These are phyloP conservation scores for Philopedon plagiatum DNA, from an alignment of 2,888 invertebrate genomes.

Conservation along the genomic window DNA sequence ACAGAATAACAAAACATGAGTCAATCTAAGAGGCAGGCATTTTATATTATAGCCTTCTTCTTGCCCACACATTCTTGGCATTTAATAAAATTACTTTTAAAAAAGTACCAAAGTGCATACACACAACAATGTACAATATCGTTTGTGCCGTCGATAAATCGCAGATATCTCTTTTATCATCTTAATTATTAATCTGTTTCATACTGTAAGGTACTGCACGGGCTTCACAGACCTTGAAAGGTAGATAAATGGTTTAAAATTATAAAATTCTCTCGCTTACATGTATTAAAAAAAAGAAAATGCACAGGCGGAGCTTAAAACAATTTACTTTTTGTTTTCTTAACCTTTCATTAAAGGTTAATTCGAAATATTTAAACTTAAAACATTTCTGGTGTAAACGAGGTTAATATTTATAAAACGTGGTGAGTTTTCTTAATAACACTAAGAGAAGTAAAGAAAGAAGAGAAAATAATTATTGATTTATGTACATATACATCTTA, in stretches of 20 bases:
- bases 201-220: slow-evolving; percentile 1
- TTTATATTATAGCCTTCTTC: slow-evolving; percentile 10
- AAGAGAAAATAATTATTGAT: too few species aligned
- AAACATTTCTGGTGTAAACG: neutral
- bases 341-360: neutral
- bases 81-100: slow-evolving; percentile 24
- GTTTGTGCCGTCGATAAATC: slow-evolving; percentile 8
- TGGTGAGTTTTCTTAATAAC: too few species aligned
- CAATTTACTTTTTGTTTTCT: neutral
- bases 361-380: neutral
- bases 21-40: slow-evolving; percentile 30
- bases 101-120: slow-evolving; percentile 20
- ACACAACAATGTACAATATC: slow-evolving; percentile 24
- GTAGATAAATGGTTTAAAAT: neutral
- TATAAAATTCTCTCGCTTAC: slow-evolving; percentile 9
- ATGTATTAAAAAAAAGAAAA: neutral
- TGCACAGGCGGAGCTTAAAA: neutral
- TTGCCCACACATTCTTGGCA: slow-evolving; percentile 34
- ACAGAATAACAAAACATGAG: slow-evolving; percentile 26
- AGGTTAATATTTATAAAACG: too few species aligned
- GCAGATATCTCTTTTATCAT: slow-evolving; percentile 8
- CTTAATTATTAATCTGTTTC: slow-evolving; percentile 17
- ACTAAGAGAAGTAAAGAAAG: too few species aligned
- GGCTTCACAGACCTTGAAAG: slow-evolving; percentile 14
- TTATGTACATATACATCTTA: too few species aligned